phyloP scores from a whole-genome alignment of 30 jellyfish, hydroid and myxozoan species.

The Cassiopea xamachana region DNA sequence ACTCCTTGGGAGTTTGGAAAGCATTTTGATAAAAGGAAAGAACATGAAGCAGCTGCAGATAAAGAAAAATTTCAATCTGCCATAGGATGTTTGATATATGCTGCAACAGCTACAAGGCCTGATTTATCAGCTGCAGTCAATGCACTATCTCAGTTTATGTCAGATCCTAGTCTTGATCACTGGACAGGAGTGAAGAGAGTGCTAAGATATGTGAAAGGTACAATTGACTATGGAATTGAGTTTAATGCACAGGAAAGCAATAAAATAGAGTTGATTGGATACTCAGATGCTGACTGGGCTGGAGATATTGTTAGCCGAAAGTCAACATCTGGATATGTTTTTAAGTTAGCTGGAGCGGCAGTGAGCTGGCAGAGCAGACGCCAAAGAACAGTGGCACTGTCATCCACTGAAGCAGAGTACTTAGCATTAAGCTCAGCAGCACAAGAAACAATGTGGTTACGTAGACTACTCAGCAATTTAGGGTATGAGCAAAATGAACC shows the following conservation, averaged over 20 bases:
- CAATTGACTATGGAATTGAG: background rate
- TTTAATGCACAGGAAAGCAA: background rate
- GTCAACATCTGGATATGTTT: constrained; percentile 59
- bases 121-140: constrained; percentile 49
- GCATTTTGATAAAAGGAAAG: background rate
- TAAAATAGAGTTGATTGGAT: no score
- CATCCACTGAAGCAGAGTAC: constrained; percentile 63
- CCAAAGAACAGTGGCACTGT: constrained; percentile 26
- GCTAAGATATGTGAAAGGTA: no score
- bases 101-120: constrained; percentile 29
- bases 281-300: no score
- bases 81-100: no score
- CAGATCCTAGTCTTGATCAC: constrained; percentile 37
- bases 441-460: constrained; percentile 30
- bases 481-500: constrained; percentile 31
- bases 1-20: no score
- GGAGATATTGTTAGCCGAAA: constrained; percentile 16
- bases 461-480: background rate
- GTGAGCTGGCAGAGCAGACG: no score
- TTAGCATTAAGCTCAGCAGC: constrained; percentile 43
- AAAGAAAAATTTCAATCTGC: background rate
- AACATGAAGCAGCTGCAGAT: background rate
- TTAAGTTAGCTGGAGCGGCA: no score
- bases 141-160: no score
- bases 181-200: constrained; percentile 44